Conservation (phyloP, 1,140 invertebrate species). For the Mesaphorura yosii region DNA sequence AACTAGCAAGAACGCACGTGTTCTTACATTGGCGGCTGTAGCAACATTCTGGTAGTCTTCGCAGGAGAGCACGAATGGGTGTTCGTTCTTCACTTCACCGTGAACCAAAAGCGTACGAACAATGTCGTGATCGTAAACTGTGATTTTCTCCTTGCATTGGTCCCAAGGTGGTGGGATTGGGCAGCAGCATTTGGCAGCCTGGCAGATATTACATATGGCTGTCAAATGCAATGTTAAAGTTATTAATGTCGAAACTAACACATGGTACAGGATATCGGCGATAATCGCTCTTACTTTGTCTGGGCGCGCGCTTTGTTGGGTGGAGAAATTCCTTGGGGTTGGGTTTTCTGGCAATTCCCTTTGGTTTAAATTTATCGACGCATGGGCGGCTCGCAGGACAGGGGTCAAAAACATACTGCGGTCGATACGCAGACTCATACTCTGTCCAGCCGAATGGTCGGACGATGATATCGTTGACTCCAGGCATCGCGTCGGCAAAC, state of each 20-base stretch:
- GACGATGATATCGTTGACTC: conserved; percentile 19
- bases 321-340: conserved; percentile 18
- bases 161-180: conserved; percentile 20
- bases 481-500: conserved; percentile 29
- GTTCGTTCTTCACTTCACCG: conserved; percentile 29
- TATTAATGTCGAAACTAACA: not conserved
- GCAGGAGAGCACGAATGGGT: conserved; percentile 20
- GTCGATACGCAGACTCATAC: conserved; percentile 27
- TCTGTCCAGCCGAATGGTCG: conserved; percentile 29
- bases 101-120: conserved; percentile 24
- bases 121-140: conserved; percentile 27
- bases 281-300: not conserved
- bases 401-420: conserved; percentile 23
- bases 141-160: conserved; percentile 23
- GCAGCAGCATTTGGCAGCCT: conserved; percentile 15
- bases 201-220: conserved; percentile 17
- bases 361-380: conserved; percentile 12
- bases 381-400: conserved; percentile 11
- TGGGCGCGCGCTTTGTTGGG: not conserved
- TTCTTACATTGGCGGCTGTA: conserved; percentile 8
- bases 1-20: too few relatives aligned
- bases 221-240: not conserved
- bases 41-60: conserved; percentile 14
- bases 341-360: conserved; percentile 13
- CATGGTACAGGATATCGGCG: not conserved